Conservation (phyloP, 1,140 invertebrate species). For the Tetranychus urticae region DNA sequence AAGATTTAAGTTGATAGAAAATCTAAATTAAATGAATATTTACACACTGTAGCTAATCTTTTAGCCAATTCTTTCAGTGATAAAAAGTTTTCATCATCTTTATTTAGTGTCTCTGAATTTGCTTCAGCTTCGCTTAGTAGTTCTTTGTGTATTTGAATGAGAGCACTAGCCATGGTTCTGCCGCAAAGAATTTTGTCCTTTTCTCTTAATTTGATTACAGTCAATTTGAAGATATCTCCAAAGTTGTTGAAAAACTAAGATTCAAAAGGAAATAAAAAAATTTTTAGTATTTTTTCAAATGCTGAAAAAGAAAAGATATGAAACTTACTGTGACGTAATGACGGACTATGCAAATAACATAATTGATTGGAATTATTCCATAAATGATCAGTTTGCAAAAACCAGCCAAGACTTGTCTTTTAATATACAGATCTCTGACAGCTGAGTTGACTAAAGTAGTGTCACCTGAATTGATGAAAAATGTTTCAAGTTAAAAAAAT, state of each 20-base stretch:
- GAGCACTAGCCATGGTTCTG: conserved; percentile 70
- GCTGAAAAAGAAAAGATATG: background rate
- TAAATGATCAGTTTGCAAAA: conserved; percentile 96
- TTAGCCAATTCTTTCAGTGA: conserved; percentile 86
- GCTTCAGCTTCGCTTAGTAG: conserved; percentile 29
- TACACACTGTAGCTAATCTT: conserved; percentile 41
- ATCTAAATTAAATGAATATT: too few species aligned
- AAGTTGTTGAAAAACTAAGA: conserved; percentile 84
- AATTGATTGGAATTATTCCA: conserved; percentile 71
- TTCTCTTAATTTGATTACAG: conserved; percentile 81
- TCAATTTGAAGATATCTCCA: conserved; percentile 97
- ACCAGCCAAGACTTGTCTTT: conserved; percentile 77
- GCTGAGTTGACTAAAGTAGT: conserved; percentile 26
- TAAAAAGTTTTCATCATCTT: conserved; percentile 51
- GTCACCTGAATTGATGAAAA: conserved; percentile 2
- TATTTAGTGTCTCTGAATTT: conserved; percentile 11
- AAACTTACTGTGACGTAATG: conserved; percentile 70
- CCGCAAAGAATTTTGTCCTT: conserved; percentile 93
- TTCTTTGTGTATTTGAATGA: conserved; percentile 57
- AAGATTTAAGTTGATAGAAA: too few species aligned
- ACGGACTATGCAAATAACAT: conserved; percentile 81
- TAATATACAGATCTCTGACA: conserved; percentile 73
- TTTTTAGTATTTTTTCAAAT: background rate
- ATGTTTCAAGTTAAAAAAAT: conserved; percentile 17
- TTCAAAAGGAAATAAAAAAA: conserved; percentile 1